Evolutionary conservation across 2,797 vertebrate genomes (phyloP).

Genomic region (Falco berigora): DNA sequence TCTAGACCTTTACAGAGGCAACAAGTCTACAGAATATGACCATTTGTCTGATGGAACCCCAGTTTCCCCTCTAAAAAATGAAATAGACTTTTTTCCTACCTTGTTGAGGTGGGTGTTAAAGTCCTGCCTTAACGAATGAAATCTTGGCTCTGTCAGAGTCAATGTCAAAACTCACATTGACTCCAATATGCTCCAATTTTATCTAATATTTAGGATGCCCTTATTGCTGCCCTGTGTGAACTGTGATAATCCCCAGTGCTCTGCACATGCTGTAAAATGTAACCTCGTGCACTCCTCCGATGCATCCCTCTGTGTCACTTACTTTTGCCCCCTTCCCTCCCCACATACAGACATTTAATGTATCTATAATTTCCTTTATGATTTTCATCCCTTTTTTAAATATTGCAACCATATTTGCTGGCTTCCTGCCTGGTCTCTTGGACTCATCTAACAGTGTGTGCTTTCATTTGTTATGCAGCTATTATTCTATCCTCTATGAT

Average conservation of each 20-base stretch:
- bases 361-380: slow-evolving; percentile 11
- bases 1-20: neutral
- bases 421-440: neutral
- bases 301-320: neutral
- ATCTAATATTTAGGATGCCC: neutral
- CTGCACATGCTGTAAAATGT: neutral
- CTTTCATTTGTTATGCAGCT: slow-evolving; percentile 36
- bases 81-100: neutral
- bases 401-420: slow-evolving; percentile 43
- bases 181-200: neutral
- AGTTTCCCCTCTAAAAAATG: neutral
- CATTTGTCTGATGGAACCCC: neutral
- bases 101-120: neutral
- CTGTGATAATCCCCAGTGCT: neutral
- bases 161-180: neutral
- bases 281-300: neutral
- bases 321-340: neutral
- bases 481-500: slow-evolving; percentile 7
- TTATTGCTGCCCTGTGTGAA: neutral
- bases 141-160: neutral
- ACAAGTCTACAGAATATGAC: neutral
- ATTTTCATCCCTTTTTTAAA: slow-evolving; percentile 49
- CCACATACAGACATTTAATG: neutral
- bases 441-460: neutral
- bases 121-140: neutral